phyloP scores from a whole-genome alignment of 2,113 vertebrate genomes.

The Serilophus lunatus region DNA sequence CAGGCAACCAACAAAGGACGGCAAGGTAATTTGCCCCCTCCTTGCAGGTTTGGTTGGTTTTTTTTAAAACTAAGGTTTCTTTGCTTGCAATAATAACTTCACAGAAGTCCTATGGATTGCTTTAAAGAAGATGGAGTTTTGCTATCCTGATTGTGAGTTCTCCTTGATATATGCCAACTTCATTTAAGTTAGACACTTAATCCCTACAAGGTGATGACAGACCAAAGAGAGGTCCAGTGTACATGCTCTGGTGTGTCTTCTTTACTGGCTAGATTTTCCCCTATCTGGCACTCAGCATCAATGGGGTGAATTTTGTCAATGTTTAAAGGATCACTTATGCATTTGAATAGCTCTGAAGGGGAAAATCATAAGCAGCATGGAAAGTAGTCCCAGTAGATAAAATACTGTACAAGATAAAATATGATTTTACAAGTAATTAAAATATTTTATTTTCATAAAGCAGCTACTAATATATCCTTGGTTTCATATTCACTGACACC shows the following conservation, averaged over 20 bases:
- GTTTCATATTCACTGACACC: background rate
- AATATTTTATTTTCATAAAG: constrained; percentile 21
- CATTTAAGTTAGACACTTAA: background rate
- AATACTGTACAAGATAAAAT: constrained; percentile 7
- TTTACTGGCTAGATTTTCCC: background rate
- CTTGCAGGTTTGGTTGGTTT: background rate
- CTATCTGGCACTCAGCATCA: background rate
- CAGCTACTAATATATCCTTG: background rate
- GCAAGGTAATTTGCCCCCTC: background rate
- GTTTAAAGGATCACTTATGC: background rate
- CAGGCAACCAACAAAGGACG: background rate
- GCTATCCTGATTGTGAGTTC: background rate
- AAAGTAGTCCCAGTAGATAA: background rate
- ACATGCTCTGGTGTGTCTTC: background rate
- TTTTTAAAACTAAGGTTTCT: background rate
- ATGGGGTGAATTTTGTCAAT: background rate
- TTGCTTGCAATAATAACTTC: background rate
- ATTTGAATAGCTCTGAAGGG: background rate
- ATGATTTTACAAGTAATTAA: constrained; percentile 23
- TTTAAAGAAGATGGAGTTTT: background rate
- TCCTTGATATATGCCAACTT: background rate
- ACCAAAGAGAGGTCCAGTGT: background rate
- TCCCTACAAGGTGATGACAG: background rate
- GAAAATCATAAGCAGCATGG: background rate
- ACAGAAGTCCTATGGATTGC: background rate